Evolutionary conservation across 2,113 vertebrate species (phyloP).

Genomic region (Chiloscyllium plagiosum): DNA sequence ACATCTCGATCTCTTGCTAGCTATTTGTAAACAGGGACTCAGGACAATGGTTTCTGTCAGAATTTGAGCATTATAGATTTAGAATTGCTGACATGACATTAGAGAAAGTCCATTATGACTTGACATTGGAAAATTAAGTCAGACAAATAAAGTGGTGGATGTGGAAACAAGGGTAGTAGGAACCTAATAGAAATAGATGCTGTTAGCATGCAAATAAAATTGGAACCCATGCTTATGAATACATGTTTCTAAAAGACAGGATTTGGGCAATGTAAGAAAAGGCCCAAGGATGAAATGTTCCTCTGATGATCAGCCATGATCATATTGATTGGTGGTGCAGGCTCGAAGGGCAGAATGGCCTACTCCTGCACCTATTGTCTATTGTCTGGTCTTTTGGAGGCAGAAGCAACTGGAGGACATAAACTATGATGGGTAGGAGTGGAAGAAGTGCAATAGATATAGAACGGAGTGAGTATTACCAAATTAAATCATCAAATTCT

Average conservation of each 20-base stretch:
- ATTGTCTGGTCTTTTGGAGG: not conserved
- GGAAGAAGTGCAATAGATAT: not conserved
- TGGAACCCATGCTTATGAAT: not conserved
- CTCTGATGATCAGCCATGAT: not conserved
- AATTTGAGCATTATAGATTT: not conserved
- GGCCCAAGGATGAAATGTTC: not conserved
- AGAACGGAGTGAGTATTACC: not conserved
- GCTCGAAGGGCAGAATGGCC: no score
- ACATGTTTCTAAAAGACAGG: not conserved
- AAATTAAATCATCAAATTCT: not conserved
- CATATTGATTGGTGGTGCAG: no score
- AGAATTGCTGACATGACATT: not conserved
- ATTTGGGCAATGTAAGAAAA: not conserved
- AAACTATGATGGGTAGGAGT: not conserved
- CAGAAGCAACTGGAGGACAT: not conserved
- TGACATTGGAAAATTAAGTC: not conserved
- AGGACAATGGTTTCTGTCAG: no score
- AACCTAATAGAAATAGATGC: not conserved
- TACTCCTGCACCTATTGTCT: no score
- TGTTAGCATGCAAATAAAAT: not conserved
- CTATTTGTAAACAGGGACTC: not conserved
- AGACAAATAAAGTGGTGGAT: not conserved
- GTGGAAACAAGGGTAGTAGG: not conserved
- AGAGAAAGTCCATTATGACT: not conserved
- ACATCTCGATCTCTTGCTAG: not conserved